phyloP scores from a whole-genome alignment of 2,888 invertebrate genomes.

The Tiliacea aurago region DNA sequence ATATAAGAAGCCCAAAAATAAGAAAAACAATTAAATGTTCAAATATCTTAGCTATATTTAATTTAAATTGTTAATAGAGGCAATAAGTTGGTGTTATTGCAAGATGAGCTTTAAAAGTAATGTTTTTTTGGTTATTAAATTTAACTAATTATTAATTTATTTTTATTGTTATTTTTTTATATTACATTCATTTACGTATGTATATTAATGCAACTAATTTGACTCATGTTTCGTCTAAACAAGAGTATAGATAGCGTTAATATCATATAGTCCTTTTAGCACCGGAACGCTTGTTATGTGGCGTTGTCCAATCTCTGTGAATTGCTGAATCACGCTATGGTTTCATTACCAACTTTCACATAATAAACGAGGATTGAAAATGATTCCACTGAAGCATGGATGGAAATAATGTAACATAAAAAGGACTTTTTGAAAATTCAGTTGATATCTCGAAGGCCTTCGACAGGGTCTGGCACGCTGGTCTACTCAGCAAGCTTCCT shows the following conservation, averaged over 20 bases:
- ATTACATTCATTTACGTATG: not conserved
- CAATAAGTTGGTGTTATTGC: constrained; percentile 24
- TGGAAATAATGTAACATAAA: too few species aligned
- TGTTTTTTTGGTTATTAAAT: constrained; percentile 1
- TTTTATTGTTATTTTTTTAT: too few species aligned
- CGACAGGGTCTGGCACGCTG: too few species aligned
- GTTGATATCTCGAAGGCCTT: too few species aligned
- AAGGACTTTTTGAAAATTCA: too few species aligned
- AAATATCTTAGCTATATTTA: constrained; percentile 33
- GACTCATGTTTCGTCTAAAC: not conserved
- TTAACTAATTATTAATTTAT: too few species aligned
- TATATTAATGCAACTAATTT: not conserved
- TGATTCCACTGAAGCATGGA: too few species aligned
- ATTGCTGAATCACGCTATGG: not conserved
- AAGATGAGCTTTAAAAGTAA: not conserved
- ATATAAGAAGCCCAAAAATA: not conserved
- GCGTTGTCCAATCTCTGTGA: not conserved
- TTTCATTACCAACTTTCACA: not conserved
- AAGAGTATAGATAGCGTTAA: not conserved
- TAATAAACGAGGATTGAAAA: too few species aligned
- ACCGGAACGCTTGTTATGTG: not conserved
- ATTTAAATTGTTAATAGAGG: constrained; percentile 18
- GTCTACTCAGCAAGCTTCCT: too few species aligned
- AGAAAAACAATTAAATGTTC: constrained; percentile 21
- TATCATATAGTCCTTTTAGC: not conserved